These are phyloP conservation scores for Dermatophagoides farinae DNA, from an alignment of 1,140 invertebrate species.

Conservation along the genomic window DNA sequence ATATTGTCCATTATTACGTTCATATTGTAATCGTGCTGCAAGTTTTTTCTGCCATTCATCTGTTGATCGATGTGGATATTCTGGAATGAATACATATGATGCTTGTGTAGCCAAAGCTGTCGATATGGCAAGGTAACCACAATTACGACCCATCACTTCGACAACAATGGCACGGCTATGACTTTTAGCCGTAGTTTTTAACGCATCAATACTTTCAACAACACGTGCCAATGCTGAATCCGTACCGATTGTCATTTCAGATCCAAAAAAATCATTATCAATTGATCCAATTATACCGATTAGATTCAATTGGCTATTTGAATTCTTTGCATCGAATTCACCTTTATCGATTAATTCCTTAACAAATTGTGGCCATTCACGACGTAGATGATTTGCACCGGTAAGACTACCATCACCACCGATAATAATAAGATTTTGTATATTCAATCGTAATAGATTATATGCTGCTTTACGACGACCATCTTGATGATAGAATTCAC, in stretches of 20 bases:
- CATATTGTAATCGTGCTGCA: constrained; percentile 63
- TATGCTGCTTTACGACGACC: constrained; percentile 76
- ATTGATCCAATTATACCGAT: constrained; percentile 98
- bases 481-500: constrained; percentile 59
- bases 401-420: constrained; percentile 95
- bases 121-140: constrained; percentile 76
- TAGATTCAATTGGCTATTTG: constrained; percentile 62
- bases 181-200: constrained; percentile 83
- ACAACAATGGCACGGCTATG: constrained; percentile 98
- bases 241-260: constrained; percentile 96
- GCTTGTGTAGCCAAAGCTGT: constrained; percentile 74
- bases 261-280: constrained; percentile 99
- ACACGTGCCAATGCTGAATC: constrained; percentile 93
- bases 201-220: constrained; percentile 94
- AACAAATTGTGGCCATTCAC: constrained; percentile 44
- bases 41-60: constrained; percentile 72
- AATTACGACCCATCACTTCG: constrained; percentile 96
- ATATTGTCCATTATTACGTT: constrained; percentile 71
- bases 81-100: constrained; percentile 91
- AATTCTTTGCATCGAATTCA: constrained; percentile 36
- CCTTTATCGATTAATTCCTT: constrained; percentile 16
- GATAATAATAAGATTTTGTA: constrained; percentile 91
- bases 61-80: constrained; percentile 63
- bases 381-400: constrained; percentile 83
- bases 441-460: constrained; percentile 65